Base-by-base conservation (phyloP, 2,113 vertebrate genomes). In the Ia io region DNA sequence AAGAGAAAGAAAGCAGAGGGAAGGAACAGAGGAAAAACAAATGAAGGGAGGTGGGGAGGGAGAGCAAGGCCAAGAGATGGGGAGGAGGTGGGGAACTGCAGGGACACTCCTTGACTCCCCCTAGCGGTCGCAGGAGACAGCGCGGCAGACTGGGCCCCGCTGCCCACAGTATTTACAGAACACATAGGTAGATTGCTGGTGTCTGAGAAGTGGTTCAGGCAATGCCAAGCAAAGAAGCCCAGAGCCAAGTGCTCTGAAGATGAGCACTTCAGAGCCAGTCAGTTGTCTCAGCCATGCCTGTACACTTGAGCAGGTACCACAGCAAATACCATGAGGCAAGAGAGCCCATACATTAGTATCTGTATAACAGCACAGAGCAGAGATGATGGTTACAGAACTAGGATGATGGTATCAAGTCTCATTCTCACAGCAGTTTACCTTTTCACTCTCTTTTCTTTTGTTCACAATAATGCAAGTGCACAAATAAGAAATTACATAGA, bases 61-160 rank as follows among this genome's bases (percentile, higher is more conserved):
- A 59, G 11, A 44, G 2, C 13, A 37, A 35, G 47, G 61, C 16
- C 18, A 20, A 40, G 22, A 35, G 11, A 9, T 3, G 14, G 59
- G 28, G 71, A 5, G 35, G 37, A 69, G 6, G 28, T 14, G 6
- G 9, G 16, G 22, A 22, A 9, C 1, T 13, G 73, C 0, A 35
- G 77, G 49, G 91, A 91, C 97, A 96, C 97, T 84, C 95, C 96
- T 91, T 65, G 61, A 53, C 98, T 92, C 98, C 97, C 96, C 97
- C 98, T 98, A 95, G 97, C 73, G 97, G 97, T 67, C 47, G 37
- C 10, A 12, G 42, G 85, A 92, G 84, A 93, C 61, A 95, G 92
- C 93, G 80, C 9, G 1, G 74, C 87, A 47, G 56, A n/a, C 37
- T n/a, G 53, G 59, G 40, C 61, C 69, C 11, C 28, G 32, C 13